Percentiles rank a stretch among this genome's conserved stretches.
These are phyloP conservation scores for Spatulosminthurus flaviceps DNA, from an alignment of 2,888 invertebrate species.

Conservation along the genomic window DNA sequence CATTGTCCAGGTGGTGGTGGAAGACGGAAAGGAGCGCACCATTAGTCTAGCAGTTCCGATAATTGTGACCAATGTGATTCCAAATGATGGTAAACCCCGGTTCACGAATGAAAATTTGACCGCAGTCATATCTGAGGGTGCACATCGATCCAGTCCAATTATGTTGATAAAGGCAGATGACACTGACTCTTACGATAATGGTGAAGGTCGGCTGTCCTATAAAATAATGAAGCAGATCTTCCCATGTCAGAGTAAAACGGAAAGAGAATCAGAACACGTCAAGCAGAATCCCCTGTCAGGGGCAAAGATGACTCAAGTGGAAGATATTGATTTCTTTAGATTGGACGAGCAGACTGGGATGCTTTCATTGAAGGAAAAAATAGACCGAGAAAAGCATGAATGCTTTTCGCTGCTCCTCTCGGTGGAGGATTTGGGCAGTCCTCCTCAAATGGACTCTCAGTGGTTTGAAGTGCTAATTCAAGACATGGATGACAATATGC, in stretches of 20 bases:
- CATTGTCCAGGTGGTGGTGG: constrained; percentile 53
- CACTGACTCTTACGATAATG: constrained; percentile 62
- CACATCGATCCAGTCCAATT: constrained; percentile 61
- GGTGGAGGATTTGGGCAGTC: constrained; percentile 81
- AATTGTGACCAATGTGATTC: constrained; percentile 61
- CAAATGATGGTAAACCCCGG: constrained; percentile 65
- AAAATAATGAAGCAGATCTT: constrained; percentile 60
- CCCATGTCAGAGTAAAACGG: constrained; percentile 56
- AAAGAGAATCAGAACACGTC: constrained; percentile 11
- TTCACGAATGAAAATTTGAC: constrained; percentile 64
- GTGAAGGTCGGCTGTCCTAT: constrained; percentile 60
- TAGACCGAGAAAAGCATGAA: constrained; percentile 80
- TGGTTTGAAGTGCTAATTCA: constrained; percentile 59
- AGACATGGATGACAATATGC: constrained; percentile 83
- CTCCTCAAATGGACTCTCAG: constrained; percentile 71
- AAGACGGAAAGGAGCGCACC: constrained; percentile 62
- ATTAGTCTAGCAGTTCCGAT: constrained; percentile 54
- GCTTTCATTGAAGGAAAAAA: constrained; percentile 74
- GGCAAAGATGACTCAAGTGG: constrained; percentile 49
- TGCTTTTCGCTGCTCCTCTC: constrained; percentile 80
- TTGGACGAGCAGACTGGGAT: constrained; percentile 75
- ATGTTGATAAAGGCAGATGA: constrained; percentile 58
- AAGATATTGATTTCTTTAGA: constrained; percentile 59
- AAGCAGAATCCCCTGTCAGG: not conserved
- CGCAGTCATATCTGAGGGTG: constrained; percentile 64